Percentiles rank a stretch among this genome's conserved stretches.
Evolutionary conservation across 2,797 vertebrate species (phyloP).

Genomic region (Eleutherodactylus coqui): DNA sequence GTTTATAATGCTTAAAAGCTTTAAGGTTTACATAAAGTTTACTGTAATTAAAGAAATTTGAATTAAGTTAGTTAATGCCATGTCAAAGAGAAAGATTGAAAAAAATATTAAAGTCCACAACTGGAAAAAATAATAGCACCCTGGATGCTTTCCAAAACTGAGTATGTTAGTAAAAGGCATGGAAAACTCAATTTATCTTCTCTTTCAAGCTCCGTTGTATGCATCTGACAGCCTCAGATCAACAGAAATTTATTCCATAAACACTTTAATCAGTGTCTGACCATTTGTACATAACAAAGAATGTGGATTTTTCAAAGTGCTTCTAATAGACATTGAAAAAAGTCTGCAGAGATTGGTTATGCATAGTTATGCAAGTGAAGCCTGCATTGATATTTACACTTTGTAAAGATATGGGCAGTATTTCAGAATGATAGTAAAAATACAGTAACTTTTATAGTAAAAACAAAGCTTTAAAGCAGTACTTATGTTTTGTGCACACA

Average conservation of each 20-base stretch:
- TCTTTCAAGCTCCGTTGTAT: constrained; percentile 49
- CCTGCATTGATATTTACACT: constrained; percentile 35
- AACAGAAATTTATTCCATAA: constrained; percentile 61
- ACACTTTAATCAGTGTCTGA: constrained; percentile 62
- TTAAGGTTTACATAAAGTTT: not conserved
- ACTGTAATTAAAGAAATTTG: not conserved
- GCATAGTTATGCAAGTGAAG: constrained; percentile 41
- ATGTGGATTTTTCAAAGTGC: constrained; percentile 46
- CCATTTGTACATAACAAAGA: constrained; percentile 58
- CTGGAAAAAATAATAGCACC: constrained; percentile 24
- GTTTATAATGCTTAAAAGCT: not conserved
- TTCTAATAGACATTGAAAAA: constrained; percentile 56
- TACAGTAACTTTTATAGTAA: not conserved
- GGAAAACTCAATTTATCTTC: constrained; percentile 56
- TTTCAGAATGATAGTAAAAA: not conserved
- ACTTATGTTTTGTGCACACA: not conserved
- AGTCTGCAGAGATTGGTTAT: constrained; percentile 40
- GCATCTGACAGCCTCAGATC: constrained; percentile 56
- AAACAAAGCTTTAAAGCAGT: not conserved
- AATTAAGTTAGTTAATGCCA: not conserved
- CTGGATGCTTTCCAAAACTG: constrained; percentile 49
- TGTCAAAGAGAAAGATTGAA: not conserved
- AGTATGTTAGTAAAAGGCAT: constrained; percentile 45
- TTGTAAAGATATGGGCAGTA: constrained; percentile 21
- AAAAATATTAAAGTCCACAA: constrained; percentile 22